Evolutionary conservation across 2,113 vertebrate genomes (phyloP).

Genomic region (Oryctolagus cuniculus): DNA sequence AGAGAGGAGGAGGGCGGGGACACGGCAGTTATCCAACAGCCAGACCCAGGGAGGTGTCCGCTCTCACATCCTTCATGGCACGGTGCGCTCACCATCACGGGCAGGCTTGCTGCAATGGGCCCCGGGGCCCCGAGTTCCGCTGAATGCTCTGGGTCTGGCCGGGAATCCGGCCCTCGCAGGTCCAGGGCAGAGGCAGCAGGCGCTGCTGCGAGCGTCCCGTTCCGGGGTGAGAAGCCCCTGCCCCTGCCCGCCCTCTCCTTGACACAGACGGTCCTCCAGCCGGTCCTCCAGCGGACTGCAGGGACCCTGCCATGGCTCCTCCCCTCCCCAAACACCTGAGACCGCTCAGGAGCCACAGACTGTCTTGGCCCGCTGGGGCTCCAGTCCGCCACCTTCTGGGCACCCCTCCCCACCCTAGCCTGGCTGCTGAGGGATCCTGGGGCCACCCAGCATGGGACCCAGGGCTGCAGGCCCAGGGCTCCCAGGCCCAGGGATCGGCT

Average conservation of each 20-base stretch:
- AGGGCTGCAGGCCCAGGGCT: not conserved
- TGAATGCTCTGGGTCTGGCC: too few species aligned
- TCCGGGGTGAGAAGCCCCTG: too few species aligned
- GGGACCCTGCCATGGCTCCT: constrained; percentile 40
- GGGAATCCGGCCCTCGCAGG: too few species aligned
- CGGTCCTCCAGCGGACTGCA: not conserved
- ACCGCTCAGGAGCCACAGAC: constrained; percentile 38
- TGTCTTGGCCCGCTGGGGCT: not conserved
- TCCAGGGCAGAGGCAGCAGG: too few species aligned
- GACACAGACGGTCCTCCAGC: constrained; percentile 15
- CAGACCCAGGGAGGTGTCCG: not conserved
- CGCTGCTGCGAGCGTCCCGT: too few species aligned
- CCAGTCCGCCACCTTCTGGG: not conserved
- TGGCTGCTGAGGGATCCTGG: not conserved
- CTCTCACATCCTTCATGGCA: too few species aligned
- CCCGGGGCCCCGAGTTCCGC: too few species aligned
- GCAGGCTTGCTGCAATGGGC: too few species aligned
- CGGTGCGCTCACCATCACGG: not conserved
- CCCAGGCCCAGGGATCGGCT: not conserved
- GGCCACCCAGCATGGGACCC: not conserved
- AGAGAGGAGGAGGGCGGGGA: not conserved
- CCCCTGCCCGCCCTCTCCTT: too few species aligned
- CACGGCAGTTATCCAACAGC: not conserved
- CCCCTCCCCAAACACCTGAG: constrained; percentile 41
- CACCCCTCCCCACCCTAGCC: not conserved